phyloP scores from a whole-genome alignment of 2,113 vertebrate genomes.

The Speoplatyrhinus poulsoni region DNA sequence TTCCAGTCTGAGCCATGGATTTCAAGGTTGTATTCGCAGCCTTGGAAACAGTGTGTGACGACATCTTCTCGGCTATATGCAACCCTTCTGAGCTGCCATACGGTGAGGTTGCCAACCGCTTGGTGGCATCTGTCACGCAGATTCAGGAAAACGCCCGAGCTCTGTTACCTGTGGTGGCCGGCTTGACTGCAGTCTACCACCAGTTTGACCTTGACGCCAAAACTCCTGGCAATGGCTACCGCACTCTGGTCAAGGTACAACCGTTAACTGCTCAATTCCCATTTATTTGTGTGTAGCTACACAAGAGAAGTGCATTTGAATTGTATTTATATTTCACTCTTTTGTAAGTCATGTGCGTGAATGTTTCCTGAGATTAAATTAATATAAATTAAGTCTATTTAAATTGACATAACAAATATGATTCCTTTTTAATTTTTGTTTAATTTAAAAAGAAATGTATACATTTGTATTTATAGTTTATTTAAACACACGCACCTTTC shows the following conservation, averaged over 20 bases:
- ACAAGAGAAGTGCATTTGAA: too few relatives aligned
- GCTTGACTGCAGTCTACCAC: constrained; percentile 58
- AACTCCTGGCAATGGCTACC: constrained; percentile 59
- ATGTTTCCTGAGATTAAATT: too few relatives aligned
- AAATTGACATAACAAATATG: too few relatives aligned
- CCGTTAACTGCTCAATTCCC: background rate
- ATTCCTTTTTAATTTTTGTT: too few relatives aligned
- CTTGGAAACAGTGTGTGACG: constrained; percentile 55
- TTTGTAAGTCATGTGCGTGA: too few relatives aligned
- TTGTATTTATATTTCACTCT: too few relatives aligned
- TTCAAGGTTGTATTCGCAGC: constrained; percentile 50
- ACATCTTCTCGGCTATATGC: constrained; percentile 40
- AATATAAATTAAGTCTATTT: too few relatives aligned
- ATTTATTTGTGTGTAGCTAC: background rate
- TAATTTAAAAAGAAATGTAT: too few relatives aligned
- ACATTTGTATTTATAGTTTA: too few relatives aligned
- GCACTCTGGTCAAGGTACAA: constrained; percentile 67
- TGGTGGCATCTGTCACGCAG: constrained; percentile 43
- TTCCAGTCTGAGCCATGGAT: constrained; percentile 57
- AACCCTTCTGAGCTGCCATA: constrained; percentile 4
- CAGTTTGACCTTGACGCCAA: constrained; percentile 65
- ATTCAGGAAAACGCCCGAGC: constrained; percentile 61
- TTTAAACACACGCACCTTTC: too few relatives aligned
- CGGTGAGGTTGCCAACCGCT: constrained; percentile 34
- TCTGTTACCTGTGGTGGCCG: constrained; percentile 48